Evolutionary conservation across 2,888 invertebrate genomes (phyloP), one percentile per base, ranked within the genome.

Genomic region (Hybos culiciformis): DNA sequence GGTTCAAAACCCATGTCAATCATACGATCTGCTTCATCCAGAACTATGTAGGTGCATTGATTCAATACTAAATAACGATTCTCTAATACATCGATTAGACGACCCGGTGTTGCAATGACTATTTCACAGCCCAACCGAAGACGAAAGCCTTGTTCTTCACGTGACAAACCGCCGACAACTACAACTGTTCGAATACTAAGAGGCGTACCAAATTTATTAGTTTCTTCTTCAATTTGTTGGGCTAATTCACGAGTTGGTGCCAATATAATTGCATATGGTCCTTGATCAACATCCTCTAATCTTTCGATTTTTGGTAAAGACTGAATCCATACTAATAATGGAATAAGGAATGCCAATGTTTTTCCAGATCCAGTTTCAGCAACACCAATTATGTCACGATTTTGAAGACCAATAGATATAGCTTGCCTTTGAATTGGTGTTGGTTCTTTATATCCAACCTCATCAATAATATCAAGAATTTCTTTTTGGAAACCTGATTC

Each of bases 1-100:
- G 94, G 91, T 65, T 99, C 98, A 62, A 99, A 99, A 62, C 97
- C 97, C 90, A 99, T 96, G 73, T 99, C 97, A 67, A 99, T 94
- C 98, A 99, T 99, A 60, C 96, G 80, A 72, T 99, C 98, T 24
- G 98, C 98, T 71, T 93, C 88, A 58, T 91, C 90, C 41, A 90
- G 72, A 5, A 91, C 96, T 46, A 98, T 93, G 63, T 99, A 99
- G 0, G 98, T 97, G 66, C 98, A 99, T 59, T 97, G 90, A 64
- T 85, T 90, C 14, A 99, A 70, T 8, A 97, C 96, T 50, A 99
- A 71, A 63, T 98, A 99, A 46, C 96, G 77, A 68, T 98, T 99
- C 69, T 98, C 97, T 48, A 99, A 68, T 2, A 98, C 97, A 66
- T 99, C 98, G 50, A 98, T 93, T 36, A 99, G 75, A 76, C 98